Conservation (phyloP, 2,888 invertebrate genomes). For the Drymonia ruficornis region DNA sequence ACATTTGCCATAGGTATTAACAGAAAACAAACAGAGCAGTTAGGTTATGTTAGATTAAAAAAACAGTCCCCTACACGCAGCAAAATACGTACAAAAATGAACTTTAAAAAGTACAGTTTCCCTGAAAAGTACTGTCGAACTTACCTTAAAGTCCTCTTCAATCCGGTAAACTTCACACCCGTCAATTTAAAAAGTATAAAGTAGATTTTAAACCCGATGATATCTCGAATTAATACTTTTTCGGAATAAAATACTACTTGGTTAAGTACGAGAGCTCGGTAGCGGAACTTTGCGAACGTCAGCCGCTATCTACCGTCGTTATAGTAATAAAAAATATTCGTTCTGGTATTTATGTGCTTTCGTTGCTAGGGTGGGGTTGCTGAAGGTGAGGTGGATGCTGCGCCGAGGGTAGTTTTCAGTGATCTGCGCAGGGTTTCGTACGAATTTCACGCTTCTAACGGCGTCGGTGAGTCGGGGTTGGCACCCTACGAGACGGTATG, state of each 20-base stretch:
- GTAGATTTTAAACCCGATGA: not conserved
- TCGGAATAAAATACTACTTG: too few relatives aligned
- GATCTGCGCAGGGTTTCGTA: slow-evolving; percentile 50
- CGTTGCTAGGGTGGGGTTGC: slow-evolving; percentile 44
- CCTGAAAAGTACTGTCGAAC: not conserved
- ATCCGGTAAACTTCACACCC: not conserved
- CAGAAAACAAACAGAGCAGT: too few relatives aligned
- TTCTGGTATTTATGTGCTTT: slow-evolving; percentile 13
- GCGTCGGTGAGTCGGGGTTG: slow-evolving; percentile 52
- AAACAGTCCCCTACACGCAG: too few relatives aligned
- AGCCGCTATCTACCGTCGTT: slow-evolving; percentile 2
- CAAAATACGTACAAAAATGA: too few relatives aligned
- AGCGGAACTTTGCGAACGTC: slow-evolving; percentile 5
- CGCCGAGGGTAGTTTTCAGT: slow-evolving; percentile 36
- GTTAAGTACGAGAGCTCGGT: not conserved
- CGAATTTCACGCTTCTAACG: slow-evolving; percentile 43
- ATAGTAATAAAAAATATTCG: slow-evolving; percentile 10
- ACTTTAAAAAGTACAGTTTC: too few relatives aligned
- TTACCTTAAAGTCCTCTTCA: not conserved
- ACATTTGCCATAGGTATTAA: too few relatives aligned
- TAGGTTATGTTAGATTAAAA: too few relatives aligned
- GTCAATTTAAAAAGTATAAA: not conserved
- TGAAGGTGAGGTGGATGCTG: slow-evolving; percentile 41
- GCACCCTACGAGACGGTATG: not conserved
- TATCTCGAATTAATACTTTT: too few relatives aligned